phyloP scores from a whole-genome alignment of 2,113 vertebrate genomes.

The Chauna torquata region DNA sequence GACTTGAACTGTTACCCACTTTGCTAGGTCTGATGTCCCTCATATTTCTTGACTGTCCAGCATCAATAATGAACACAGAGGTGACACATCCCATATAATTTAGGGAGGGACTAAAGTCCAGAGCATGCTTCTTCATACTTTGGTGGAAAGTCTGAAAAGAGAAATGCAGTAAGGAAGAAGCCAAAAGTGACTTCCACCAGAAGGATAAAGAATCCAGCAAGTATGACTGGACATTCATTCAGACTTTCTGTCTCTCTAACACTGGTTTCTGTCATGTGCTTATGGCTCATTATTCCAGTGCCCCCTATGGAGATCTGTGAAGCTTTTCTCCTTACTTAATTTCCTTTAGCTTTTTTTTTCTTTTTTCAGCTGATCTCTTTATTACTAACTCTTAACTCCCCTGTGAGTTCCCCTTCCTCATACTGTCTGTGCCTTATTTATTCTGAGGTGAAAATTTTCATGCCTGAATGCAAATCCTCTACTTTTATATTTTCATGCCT shows the following conservation, averaged over 20 bases:
- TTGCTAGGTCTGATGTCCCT: neutral
- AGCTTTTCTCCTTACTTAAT: neutral
- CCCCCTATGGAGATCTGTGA: neutral
- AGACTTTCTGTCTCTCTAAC: neutral
- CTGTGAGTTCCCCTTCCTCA: fast-evolving
- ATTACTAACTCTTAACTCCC: neutral
- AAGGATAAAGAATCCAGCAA: neutral
- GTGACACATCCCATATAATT: neutral
- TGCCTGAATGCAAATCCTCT: neutral
- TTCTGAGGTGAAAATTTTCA: neutral
- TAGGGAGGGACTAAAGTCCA: neutral
- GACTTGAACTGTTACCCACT: neutral
- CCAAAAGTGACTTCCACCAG: neutral
- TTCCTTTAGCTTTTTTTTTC: neutral
- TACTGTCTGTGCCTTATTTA: neutral
- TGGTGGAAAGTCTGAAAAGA: neutral
- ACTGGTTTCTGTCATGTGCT: neutral
- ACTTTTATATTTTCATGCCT: neutral
- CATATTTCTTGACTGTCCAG: neutral
- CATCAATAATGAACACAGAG: neutral
- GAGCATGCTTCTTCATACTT: neutral
- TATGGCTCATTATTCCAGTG: neutral
- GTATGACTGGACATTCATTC: neutral
- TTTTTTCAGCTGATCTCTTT: neutral
- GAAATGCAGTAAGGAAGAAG: neutral